Percentiles rank a stretch among this genome's conserved stretches.
These are phyloP conservation scores for Trissolcus brochymenae DNA, from an alignment of 2,888 invertebrate species.

Conservation along the genomic window DNA sequence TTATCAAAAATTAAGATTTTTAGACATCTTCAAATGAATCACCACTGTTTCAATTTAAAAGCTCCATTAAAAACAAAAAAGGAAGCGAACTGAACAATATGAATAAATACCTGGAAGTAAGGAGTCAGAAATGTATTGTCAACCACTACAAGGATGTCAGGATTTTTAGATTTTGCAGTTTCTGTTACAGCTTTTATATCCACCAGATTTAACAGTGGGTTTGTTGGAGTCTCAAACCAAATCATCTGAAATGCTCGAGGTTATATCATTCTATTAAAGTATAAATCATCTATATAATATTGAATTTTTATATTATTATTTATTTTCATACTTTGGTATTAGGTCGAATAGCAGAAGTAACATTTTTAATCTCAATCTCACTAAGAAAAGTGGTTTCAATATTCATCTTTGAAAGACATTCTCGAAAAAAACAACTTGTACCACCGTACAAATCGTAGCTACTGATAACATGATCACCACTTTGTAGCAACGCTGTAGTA, in stretches of 20 bases:
- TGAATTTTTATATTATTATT: neutral
- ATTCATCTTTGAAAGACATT: conserved; percentile 82
- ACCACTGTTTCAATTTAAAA: too few species aligned
- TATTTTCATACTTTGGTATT: conserved; percentile 86
- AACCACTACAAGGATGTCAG: conserved; percentile 85
- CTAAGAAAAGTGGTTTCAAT: conserved; percentile 88
- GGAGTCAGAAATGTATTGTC: conserved; percentile 97
- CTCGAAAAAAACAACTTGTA: conserved; percentile 85
- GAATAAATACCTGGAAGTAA: conserved; percentile 82
- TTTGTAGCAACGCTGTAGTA: conserved; percentile 82
- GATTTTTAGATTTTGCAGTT: conserved; percentile 77
- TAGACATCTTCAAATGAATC: too few species aligned
- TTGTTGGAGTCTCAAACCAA: conserved; percentile 98
- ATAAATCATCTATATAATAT: too few species aligned
- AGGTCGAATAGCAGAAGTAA: conserved; percentile 84
- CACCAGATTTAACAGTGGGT: conserved; percentile 92
- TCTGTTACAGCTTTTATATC: conserved; percentile 87
- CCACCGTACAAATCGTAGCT: conserved; percentile 98
- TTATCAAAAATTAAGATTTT: too few species aligned
- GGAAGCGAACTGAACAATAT: too few species aligned
- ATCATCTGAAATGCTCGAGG: conserved; percentile 80
- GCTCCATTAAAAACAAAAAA: too few species aligned
- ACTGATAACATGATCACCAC: conserved; percentile 93
- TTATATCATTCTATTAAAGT: neutral
- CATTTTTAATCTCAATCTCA: conserved; percentile 81